Conservation (phyloP, 1,140 invertebrate genomes). For the Pseudomyrmex cubaensis region DNA sequence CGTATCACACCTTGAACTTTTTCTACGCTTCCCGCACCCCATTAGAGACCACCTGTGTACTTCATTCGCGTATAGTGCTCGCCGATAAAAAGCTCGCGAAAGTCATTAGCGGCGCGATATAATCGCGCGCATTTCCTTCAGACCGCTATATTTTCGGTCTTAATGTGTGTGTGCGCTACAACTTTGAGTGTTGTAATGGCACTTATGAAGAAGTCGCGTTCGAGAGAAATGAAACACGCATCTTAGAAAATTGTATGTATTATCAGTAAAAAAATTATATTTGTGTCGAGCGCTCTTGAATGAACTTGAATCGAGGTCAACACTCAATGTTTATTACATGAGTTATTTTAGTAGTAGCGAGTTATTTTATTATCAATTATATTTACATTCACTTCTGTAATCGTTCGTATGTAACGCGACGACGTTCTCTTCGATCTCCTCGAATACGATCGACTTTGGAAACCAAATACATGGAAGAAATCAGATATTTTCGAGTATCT, state of each 20-base stretch:
- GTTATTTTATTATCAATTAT: slow-evolving; percentile 37
- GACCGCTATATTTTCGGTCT: slow-evolving; percentile 30
- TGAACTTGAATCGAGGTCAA: slow-evolving; percentile 8
- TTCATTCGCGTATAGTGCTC: slow-evolving; percentile 50
- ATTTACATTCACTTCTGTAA: neutral
- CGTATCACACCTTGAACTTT: slow-evolving; percentile 45
- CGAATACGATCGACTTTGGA: neutral
- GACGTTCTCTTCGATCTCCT: neutral
- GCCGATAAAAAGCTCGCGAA: slow-evolving; percentile 60
- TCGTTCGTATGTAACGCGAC: neutral
- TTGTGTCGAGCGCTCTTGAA: neutral
- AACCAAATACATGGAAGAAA: slow-evolving; percentile 1
- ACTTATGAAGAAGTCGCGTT: slow-evolving; percentile 28
- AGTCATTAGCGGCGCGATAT: slow-evolving; percentile 58
- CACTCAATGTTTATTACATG: neutral
- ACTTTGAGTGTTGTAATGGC: slow-evolving; percentile 15
- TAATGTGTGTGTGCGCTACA: slow-evolving; percentile 23
- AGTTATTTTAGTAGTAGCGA: neutral
- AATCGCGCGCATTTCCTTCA: slow-evolving; percentile 46
- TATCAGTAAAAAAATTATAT: slow-evolving; percentile 5
- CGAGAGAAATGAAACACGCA: too few species aligned
- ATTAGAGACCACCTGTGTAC: slow-evolving; percentile 52
- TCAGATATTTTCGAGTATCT: neutral
- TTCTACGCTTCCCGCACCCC: slow-evolving; percentile 33
- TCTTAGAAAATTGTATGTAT: too few species aligned